Evolutionary conservation across 2,888 invertebrate species (phyloP).

Genomic region (Scaptomyza polygonia): DNA sequence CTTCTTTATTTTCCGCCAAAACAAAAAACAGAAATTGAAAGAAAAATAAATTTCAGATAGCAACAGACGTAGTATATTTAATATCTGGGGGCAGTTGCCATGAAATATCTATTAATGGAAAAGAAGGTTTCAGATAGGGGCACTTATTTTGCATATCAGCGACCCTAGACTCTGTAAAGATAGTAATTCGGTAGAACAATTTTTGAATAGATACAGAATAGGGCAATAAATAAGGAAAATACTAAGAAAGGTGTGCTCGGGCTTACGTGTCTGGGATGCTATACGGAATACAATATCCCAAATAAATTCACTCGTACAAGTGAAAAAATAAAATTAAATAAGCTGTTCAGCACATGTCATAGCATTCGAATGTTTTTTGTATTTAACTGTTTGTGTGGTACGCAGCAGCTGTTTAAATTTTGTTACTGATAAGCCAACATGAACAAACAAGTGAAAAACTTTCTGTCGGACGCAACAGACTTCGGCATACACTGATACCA

Average conservation of each 20-base stretch:
- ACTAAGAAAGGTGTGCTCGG: conserved; percentile 55
- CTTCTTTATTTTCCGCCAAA: conserved; percentile 51
- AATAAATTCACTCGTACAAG: conserved; percentile 4
- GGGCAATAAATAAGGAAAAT: conserved; percentile 67
- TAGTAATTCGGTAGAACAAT: conserved; percentile 6
- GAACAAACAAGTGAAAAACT: neutral
- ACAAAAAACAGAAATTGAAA: neutral
- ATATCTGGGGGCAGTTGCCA: conserved; percentile 33
- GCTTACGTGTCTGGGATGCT: conserved; percentile 66
- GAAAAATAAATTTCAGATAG: neutral
- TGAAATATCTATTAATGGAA: conserved; percentile 19
- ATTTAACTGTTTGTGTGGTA: conserved; percentile 49
- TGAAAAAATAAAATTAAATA: conserved; percentile 17
- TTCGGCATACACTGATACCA: neutral
- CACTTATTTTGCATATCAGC: conserved; percentile 42
- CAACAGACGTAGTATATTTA: conserved; percentile 8
- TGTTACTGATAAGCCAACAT: conserved; percentile 56
- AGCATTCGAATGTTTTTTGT: conserved; percentile 49
- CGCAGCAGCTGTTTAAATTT: conserved; percentile 73
- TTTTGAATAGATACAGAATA: conserved; percentile 31
- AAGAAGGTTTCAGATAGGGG: conserved; percentile 31
- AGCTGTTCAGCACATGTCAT: no score
- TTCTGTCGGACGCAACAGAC: neutral
- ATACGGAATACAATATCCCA: conserved; percentile 21
- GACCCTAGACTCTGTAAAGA: neutral